phyloP scores from a whole-genome alignment of 2,113 vertebrate genomes.

The Menura novaehollandiae region DNA sequence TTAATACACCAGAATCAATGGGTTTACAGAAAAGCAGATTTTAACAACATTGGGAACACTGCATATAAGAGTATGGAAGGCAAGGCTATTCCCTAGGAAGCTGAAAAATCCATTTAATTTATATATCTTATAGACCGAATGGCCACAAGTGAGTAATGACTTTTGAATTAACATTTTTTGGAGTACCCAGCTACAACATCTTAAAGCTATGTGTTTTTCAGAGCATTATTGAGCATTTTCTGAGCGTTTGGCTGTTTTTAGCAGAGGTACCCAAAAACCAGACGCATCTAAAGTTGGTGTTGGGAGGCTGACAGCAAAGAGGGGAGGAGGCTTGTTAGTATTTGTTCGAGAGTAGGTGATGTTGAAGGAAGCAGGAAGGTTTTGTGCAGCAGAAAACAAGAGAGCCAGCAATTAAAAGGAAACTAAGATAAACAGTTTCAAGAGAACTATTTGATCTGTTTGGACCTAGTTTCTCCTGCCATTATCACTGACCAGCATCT shows the following conservation, averaged over 20 bases:
- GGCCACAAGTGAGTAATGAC: neutral
- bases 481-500: neutral
- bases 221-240: neutral
- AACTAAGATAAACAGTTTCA: neutral
- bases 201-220: neutral
- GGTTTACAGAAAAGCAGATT: neutral
- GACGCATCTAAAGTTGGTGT: neutral
- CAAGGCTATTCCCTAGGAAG: neutral
- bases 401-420: neutral
- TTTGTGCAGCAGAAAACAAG: neutral
- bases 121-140: neutral
- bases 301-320: neutral
- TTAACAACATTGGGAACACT: neutral
- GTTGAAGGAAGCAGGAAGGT: neutral
- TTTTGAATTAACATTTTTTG: neutral
- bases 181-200: neutral
- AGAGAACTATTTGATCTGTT: neutral
- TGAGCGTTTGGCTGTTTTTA: neutral
- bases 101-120: neutral
- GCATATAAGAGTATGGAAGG: neutral
- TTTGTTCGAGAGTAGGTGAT: accelerated
- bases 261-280: neutral
- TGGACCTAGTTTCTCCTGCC: neutral
- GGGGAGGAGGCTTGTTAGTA: neutral
- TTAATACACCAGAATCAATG: neutral